These are phyloP conservation scores for Hypena proboscidalis DNA, from an alignment of 2,888 invertebrate genomes.

Conservation along the genomic window DNA sequence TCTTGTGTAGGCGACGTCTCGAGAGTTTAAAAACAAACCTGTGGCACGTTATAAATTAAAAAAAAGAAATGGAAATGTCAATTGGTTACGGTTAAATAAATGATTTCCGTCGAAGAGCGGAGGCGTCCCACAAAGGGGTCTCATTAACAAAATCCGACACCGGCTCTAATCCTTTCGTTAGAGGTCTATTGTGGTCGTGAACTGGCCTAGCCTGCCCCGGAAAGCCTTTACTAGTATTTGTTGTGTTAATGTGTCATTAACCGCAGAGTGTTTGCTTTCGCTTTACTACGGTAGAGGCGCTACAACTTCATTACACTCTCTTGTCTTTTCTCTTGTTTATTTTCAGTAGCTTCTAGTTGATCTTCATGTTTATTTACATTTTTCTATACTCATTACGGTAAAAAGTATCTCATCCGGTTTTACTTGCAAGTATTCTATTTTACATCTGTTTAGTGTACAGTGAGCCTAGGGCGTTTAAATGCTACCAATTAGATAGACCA, in stretches of 20 bases:
- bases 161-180: slow-evolving; percentile 83
- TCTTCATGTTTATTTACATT: not conserved
- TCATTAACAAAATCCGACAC: slow-evolving; percentile 77
- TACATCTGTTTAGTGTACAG: not conserved
- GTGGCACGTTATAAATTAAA: slow-evolving; percentile 54
- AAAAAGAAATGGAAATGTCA: slow-evolving; percentile 63
- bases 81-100: slow-evolving; percentile 76
- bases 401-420: not conserved
- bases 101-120: slow-evolving; percentile 69
- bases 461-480: slow-evolving; percentile 2
- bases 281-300: slow-evolving; percentile 12
- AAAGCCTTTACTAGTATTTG: slow-evolving; percentile 52
- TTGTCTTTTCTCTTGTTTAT: slow-evolving; percentile 11
- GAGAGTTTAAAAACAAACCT: slow-evolving; percentile 60
- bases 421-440: slow-evolving; percentile 1
- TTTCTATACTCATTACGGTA: not conserved
- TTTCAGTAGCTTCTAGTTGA: slow-evolving; percentile 3
- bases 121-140: slow-evolving; percentile 69
- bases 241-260: slow-evolving; percentile 52
- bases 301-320: slow-evolving; percentile 19
- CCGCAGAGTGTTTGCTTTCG: slow-evolving; percentile 29
- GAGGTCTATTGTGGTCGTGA: slow-evolving; percentile 69
- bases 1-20: slow-evolving; percentile 56
- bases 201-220: slow-evolving; percentile 31
- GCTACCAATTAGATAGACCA: slow-evolving; percentile 3